These are phyloP conservation scores for Andrena bicolor DNA, from an alignment of 2,888 invertebrate species.

Conservation along the genomic window DNA sequence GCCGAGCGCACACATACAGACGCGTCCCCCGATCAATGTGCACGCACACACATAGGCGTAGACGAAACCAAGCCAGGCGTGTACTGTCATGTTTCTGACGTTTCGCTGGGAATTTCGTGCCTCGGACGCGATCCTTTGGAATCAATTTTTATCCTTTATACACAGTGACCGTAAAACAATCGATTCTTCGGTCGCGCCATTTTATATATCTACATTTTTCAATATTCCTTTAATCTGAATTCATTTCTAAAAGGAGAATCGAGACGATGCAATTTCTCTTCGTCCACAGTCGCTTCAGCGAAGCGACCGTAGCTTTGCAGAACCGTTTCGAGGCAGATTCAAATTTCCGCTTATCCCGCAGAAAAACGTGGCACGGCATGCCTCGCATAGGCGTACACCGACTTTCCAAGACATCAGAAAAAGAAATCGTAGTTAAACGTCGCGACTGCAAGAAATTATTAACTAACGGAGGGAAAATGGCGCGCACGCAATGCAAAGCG, in stretches of 20 bases:
- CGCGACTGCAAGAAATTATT: neutral
- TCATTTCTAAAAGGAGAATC: neutral
- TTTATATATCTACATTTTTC: neutral
- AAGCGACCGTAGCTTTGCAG: neutral
- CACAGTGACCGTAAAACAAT: neutral
- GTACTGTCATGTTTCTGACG: constrained; percentile 55
- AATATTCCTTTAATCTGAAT: neutral
- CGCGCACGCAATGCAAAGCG: neutral
- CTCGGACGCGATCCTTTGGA: neutral
- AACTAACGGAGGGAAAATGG: constrained; percentile 8
- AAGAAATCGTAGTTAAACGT: neutral
- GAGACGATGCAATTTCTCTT: neutral
- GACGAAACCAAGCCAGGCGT: constrained; percentile 49
- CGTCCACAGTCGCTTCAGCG: neutral
- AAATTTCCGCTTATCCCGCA: constrained; percentile 18
- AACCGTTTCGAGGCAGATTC: neutral
- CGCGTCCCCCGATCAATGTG: constrained; percentile 59
- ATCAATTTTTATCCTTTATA: neutral
- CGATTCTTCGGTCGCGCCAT: neutral
- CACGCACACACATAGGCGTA: constrained; percentile 49
- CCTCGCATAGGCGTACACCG: neutral
- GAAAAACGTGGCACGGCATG: neutral
- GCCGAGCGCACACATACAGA: neutral
- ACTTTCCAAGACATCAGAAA: too few species aligned
- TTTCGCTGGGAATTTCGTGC: constrained; percentile 28